Evolutionary conservation across 2,797 vertebrate species (phyloP).

Genomic region (Trematomus bernacchii): DNA sequence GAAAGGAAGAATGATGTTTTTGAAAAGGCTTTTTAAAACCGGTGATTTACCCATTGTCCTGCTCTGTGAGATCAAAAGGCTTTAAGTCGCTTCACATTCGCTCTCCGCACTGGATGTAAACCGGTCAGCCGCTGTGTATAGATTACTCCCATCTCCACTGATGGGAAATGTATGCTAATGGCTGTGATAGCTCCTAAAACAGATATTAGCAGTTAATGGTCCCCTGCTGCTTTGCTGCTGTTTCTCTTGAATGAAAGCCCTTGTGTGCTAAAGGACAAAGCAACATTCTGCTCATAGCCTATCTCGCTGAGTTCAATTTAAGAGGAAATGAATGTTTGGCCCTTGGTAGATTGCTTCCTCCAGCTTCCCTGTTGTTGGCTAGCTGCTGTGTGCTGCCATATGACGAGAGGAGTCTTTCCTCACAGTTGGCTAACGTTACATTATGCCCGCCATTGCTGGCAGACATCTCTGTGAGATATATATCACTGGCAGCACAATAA

Average conservation of each 20-base stretch:
- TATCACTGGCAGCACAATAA: constrained; percentile 20
- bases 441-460: neutral
- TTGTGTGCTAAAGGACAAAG: constrained; percentile 35
- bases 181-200: constrained; percentile 39
- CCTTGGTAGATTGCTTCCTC: constrained; percentile 36
- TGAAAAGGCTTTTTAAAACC: constrained; percentile 21
- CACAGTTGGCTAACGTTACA: neutral
- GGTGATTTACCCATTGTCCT: constrained; percentile 32
- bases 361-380: neutral
- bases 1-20: constrained; percentile 14
- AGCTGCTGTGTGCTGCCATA: constrained; percentile 6
- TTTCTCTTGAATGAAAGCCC: constrained; percentile 36
- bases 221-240: constrained; percentile 29
- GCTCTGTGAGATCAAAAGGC: constrained; percentile 36
- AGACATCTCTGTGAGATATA: constrained; percentile 20
- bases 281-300: constrained; percentile 6
- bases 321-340: constrained; percentile 45
- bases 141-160: constrained; percentile 27
- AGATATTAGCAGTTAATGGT: constrained; percentile 34
- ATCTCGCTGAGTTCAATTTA: constrained; percentile 42
- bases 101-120: constrained; percentile 45
- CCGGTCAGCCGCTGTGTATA: constrained; percentile 28
- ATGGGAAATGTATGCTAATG: constrained; percentile 44
- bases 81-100: constrained; percentile 28
- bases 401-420: constrained; percentile 24